Evolutionary conservation across 1,140 invertebrate genomes (phyloP), one percentile per base, ranked within the genome.

Genomic region (Phocides pigmalion): DNA sequence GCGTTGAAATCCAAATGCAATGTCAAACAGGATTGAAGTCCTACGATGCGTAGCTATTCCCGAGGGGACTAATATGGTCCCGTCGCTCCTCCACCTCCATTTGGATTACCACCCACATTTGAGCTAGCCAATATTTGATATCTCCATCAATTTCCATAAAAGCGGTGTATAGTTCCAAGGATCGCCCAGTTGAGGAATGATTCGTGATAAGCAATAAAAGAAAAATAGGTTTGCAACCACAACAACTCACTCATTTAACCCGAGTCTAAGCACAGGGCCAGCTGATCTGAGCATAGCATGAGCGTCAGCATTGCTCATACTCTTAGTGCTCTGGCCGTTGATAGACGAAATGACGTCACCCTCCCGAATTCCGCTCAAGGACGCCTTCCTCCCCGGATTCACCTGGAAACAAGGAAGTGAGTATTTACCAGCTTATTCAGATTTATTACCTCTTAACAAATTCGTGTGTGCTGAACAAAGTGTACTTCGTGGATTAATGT

Each of bases 301-400:
- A 11, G 96, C 95, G 73, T 97, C 95, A 20, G 93, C 93, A 79
- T 96, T 96, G 32, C 93, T 95, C 77, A 97, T 93, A 66, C 93
- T 92, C 62, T 93, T 93, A 0, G 96, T 96, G 12, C 93, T 87
- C 59, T 93, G 93, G 14, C 94, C 95, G 86, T 97, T 97, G 76
- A 97, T 96, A 49, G 95, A 95, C 28, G 94, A 95, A 70, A 97
- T 96, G 58, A 96, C 92, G 81, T 97, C 96, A 35, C 96, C 96
- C 88, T 97, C 96, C 54, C 95, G 88, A 19, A 97, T 94, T 3
- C 96, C 96, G 71, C 94, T 94, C 67, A 95, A 92, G 5, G 95
- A 94, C 4, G 96, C 96, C 84, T 96, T 96, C 61, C 96, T 95
- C 5, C 95, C 96, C 14, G 95, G 95, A 90, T 97, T 97, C 67